Evolutionary conservation across 2,888 invertebrate genomes (phyloP).

Genomic region (Rhingia campestris): DNA sequence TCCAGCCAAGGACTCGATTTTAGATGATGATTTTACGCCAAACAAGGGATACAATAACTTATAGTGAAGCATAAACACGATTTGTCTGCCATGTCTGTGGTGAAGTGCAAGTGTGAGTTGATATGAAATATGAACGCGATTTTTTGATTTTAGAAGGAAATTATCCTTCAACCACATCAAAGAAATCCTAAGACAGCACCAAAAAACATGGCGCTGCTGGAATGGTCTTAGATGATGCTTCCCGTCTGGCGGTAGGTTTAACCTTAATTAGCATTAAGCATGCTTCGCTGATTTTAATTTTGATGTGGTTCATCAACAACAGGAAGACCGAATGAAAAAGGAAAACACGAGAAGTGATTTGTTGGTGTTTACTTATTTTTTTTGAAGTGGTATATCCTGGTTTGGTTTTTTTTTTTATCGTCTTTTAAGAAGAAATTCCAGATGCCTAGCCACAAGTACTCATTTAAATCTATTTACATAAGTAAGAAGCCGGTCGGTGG

Average conservation of each 20-base stretch:
- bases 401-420: conserved; percentile 58
- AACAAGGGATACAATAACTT: conserved; percentile 28
- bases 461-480: conserved; percentile 67
- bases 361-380: conserved; percentile 35
- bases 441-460: conserved; percentile 68
- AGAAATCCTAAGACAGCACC: conserved; percentile 63
- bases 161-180: conserved; percentile 73
- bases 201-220: conserved; percentile 15
- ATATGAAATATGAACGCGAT: conserved; percentile 14
- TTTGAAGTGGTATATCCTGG: conserved; percentile 13
- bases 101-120: not conserved
- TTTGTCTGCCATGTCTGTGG: conserved; percentile 13
- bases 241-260: conserved; percentile 54
- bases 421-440: conserved; percentile 52
- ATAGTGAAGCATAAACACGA: conserved; percentile 14
- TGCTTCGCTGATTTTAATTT: conserved; percentile 72
- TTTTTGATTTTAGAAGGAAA: conserved; percentile 61
- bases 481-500: not conserved
- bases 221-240: conserved; percentile 52
- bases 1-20: conserved; percentile 35
- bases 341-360: conserved; percentile 49
- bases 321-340: conserved; percentile 56
- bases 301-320: conserved; percentile 74
- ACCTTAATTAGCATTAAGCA: conserved; percentile 73
- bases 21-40: conserved; percentile 33